Evolutionary conservation across 2,888 invertebrate species (phyloP), one percentile per base, ranked within the genome.

Genomic region (Oligia strigilis): DNA sequence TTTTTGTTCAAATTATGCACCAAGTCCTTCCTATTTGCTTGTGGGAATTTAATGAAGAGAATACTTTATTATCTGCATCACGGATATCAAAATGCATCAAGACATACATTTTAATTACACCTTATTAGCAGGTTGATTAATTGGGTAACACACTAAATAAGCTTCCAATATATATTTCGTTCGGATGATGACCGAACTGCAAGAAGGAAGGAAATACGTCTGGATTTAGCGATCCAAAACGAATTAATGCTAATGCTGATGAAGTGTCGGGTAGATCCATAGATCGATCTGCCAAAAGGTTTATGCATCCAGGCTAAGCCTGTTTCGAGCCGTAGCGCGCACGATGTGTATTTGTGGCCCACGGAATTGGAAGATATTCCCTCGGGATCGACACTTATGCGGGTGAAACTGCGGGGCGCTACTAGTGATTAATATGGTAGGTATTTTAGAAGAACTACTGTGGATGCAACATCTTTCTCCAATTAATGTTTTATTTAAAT

Each of bases 111-210:
- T 49, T 40, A 60, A 49, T 49, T 40, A 8, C 40, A 82, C 9
- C 3, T 82, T 58, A 58, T 76, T 55, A 62, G 19, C 8, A 83
- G 4, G n/a, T 49, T 62, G 19, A 82, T 62, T 76, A 55, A 55
- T 46, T 76, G 52, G 52, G 4, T 80, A 65, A 67, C 8, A n/a
- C 17, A 46, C 55, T 55, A 17, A 29, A 19, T 77, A 83, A 80
- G 52, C 55, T 83, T 64, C 4, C 40, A 23, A 77, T 55, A 55
- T 55, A 2, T 73, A 40, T 19, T 78, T 13, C 8, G 13, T 40
- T 64, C n/a, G 40, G 62, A 29, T 36, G 19, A 36, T 66, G 36
- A 52, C 43, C 23, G 4, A 67, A 60, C 11, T 43, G 2, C 5
- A 52, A 76, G 36, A 82, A 65, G 17, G 36, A 46, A 58, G 58